Evolutionary conservation across 2,797 vertebrate genomes (phyloP), one percentile per base, ranked within the genome.

Genomic region (Protosalanx chinensis): DNA sequence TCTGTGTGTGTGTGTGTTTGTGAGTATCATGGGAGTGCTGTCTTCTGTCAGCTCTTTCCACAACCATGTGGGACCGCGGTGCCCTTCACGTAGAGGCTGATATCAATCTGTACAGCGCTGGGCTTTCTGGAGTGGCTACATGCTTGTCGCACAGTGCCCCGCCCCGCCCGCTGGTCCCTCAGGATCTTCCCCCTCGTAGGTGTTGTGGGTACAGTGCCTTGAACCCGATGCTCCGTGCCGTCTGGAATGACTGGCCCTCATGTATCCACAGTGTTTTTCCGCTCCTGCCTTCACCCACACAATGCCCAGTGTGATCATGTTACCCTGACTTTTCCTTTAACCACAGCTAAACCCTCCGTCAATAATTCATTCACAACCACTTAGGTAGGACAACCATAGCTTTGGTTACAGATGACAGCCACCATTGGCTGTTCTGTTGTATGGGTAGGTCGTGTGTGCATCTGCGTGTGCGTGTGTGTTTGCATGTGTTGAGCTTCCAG

Each of bases 281-380:
- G 18, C 15, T 51, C 35, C 27, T 53, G 23, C 18, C 8, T 0
- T 23, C 23, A 18, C 64, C 23, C 46, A 8, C 49, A 29, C 4
- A 27, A 6, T 53, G 23, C 65, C n/a, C 65, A 27, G 30, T 30
- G 29, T 53, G 49, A 67, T 56, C 46, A n/a, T 27, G 10, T 67
- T 67, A 51, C 49, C 65, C 4, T 10, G 41, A 49, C 49, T 16
- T 67, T 53, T 49, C 65, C 46, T 51, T 4, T 67, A 67, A 56
- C 46, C 65, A 53, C 23, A 56, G n/a, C 49, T n/a, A 53, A 53
- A 67, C 65, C 49, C 23, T 53, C 15, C 32, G 15, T 67, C 49
- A 67, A 67, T 67, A n/a, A 67, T 67, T 53, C 65, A 56, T 53
- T 30, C 46, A 46, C 16, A 32, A 23, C 27, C 65, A 67, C 65